phyloP scores from a whole-genome alignment of 2,113 vertebrate species.

The Ptychochromis oligacanthus region DNA sequence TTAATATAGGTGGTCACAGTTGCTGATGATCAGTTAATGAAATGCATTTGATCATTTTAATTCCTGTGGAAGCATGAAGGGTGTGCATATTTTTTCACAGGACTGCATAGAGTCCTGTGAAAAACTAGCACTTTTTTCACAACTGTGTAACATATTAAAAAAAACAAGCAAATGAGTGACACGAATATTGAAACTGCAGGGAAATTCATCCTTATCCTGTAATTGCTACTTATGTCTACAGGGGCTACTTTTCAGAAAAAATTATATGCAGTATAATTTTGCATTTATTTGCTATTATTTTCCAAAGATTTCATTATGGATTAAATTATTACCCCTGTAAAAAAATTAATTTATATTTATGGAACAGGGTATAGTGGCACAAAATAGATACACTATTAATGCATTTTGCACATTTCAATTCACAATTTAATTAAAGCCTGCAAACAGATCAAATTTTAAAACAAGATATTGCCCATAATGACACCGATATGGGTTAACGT shows the following conservation, averaged over 20 bases:
- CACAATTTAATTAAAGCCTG: too few relatives aligned
- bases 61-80: background rate
- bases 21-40: background rate
- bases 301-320: background rate
- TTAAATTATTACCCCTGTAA: background rate
- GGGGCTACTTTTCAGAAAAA: background rate
- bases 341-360: background rate
- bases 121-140: background rate
- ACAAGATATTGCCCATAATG: too few relatives aligned
- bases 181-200: background rate
- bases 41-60: background rate
- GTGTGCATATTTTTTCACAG: background rate
- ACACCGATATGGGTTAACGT: too few relatives aligned
- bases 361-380: background rate
- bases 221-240: background rate
- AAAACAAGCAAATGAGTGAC: background rate
- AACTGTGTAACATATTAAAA: background rate
- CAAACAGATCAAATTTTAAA: too few relatives aligned
- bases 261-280: background rate
- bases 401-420: too few relatives aligned
- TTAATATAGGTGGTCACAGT: background rate
- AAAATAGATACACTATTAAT: too few relatives aligned
- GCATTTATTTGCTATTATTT: background rate
- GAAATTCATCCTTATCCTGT: background rate
- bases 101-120: background rate